Conservation (phyloP, 2,797 vertebrate genomes). For the Pyrocephalus nanus region DNA sequence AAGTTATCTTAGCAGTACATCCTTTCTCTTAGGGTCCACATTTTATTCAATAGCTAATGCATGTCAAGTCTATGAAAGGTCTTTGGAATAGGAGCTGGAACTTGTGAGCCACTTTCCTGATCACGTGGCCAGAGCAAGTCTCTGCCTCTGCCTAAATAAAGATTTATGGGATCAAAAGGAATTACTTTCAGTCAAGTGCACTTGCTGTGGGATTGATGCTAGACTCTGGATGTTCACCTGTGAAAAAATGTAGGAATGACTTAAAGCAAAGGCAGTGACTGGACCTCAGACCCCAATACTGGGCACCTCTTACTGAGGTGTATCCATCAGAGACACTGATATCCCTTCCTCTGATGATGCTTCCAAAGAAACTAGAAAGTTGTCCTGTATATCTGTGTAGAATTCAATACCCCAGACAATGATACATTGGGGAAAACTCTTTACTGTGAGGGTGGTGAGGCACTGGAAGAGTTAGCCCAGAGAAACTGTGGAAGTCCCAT, state of each 20-base stretch:
- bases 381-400: background rate
- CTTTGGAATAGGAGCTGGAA: background rate
- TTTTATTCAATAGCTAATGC: background rate
- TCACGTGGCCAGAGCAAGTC: accelerated
- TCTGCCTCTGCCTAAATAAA: background rate
- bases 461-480: no score
- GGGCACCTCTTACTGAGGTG: background rate
- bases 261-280: background rate
- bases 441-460: background rate
- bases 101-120: background rate
- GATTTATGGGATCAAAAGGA: background rate
- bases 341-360: background rate
- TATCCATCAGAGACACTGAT: background rate
- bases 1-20: background rate
- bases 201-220: background rate
- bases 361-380: background rate
- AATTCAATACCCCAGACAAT: background rate
- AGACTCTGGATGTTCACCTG: background rate
- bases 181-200: background rate
- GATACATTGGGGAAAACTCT: background rate
- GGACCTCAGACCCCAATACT: background rate
- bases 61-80: background rate
- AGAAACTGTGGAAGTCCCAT: background rate
- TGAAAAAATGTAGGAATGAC: background rate
- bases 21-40: background rate